Evolutionary conservation across 2,113 vertebrate species (phyloP).

Genomic region (Crotalus viridis): DNA sequence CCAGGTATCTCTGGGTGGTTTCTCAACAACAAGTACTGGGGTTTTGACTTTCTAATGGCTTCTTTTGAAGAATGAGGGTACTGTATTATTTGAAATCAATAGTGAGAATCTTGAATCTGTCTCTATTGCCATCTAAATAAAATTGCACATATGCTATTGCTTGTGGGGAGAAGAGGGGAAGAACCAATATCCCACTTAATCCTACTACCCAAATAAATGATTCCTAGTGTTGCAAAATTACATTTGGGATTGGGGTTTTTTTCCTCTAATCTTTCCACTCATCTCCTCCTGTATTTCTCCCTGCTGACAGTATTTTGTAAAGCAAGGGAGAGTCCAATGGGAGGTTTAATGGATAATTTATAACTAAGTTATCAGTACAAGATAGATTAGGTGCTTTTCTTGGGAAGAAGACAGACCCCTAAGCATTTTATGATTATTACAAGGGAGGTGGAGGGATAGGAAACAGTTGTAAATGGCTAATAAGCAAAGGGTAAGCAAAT

Average conservation of each 20-base stretch:
- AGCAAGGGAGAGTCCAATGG: conserved; percentile 23
- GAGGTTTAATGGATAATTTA: conserved; percentile 42
- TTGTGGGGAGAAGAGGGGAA: not conserved
- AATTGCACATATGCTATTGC: not conserved
- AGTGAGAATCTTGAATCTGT: not conserved
- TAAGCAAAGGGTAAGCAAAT: not conserved
- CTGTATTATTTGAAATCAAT: not conserved
- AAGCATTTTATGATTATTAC: rapidly evolving
- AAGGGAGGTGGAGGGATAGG: not conserved
- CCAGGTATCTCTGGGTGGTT: not conserved
- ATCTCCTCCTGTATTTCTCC: conserved; percentile 16
- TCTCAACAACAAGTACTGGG: not conserved
- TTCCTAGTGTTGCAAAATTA: conserved; percentile 72
- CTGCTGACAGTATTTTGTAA: conserved; percentile 35
- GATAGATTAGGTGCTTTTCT: not conserved
- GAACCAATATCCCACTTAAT: not conserved
- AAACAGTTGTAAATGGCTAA: rapidly evolving
- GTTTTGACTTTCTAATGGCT: not conserved
- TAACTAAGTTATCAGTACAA: conserved; percentile 11
- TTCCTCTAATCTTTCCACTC: conserved; percentile 49
- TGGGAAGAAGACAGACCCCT: not conserved
- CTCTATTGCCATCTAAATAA: not conserved
- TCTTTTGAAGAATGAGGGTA: not conserved
- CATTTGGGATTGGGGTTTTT: not conserved
- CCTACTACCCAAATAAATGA: not conserved